Conservation (phyloP, 92 coral and sea anemone genomes). For the Siderastrea siderea region DNA sequence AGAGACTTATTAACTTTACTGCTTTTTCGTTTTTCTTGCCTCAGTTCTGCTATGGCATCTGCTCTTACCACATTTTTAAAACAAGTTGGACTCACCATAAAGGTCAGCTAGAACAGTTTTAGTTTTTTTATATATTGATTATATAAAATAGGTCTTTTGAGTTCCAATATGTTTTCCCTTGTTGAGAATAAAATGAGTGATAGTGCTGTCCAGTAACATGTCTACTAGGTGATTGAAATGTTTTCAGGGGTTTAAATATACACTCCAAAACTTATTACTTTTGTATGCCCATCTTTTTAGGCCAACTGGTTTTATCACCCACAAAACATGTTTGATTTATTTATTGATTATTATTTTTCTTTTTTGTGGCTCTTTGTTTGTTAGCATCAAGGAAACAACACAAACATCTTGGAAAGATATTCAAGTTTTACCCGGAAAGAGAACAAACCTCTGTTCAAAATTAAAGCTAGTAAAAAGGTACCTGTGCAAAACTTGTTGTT, state of each 20-base stretch:
- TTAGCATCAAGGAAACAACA: conserved; percentile 67
- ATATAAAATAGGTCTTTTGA: no score
- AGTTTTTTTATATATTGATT: background rate
- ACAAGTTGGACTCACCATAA: conserved; percentile 91
- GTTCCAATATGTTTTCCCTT: no score
- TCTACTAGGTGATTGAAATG: no score
- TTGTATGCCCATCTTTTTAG: no score
- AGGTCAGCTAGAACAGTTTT: conserved; percentile 58
- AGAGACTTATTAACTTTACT: background rate
- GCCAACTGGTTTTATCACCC: no score
- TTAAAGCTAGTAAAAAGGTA: conserved; percentile 86
- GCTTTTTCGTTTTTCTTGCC: background rate
- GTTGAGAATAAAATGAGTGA: no score
- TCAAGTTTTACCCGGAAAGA: conserved; percentile 93
- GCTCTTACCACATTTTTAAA: conserved; percentile 96
- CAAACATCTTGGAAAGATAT: conserved; percentile 87
- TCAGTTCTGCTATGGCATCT: conserved; percentile 93
- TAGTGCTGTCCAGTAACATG: no score
- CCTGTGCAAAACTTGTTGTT: background rate
- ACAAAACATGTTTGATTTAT: no score
- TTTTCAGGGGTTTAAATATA: no score
- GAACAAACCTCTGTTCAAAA: conserved; percentile 80
- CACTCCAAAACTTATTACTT: no score
- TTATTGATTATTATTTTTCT: no score
- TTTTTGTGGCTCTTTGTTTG: background rate